Base-by-base conservation (phyloP, 1,140 invertebrate species). In the Nylanderia fulva region DNA sequence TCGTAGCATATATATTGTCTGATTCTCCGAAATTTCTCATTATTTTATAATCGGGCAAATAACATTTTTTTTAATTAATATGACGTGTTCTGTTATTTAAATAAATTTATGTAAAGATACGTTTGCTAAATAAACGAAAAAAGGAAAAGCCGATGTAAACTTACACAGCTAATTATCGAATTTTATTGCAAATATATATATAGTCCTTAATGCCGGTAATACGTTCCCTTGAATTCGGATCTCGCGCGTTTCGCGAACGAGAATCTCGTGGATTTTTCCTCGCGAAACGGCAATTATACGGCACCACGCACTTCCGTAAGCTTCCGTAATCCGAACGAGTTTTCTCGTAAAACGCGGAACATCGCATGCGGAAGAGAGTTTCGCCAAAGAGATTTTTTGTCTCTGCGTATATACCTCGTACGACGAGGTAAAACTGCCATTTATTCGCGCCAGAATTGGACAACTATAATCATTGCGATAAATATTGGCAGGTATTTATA, bases 251-350 rank as follows among this genome's bases (percentile, higher is more conserved):
- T 33, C n/a, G 11, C 7, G 42, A 13, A 21, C 21, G 54, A 63
- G 36, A 33, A 29, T 61, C 8, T 54, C 33, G 29, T 36, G 63
- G 21, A 42, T 54, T 68, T 68, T 79, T 79, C 11, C 29, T 13
- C 15, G 29, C 61, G 45, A 39, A 54, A n/a, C 33, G 33, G 21
- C 68, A 33, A 54, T 79, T 79, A 79, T 21, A 48, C 39, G 36
- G 18, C 18, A 29, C 29, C 29, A 79, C 45, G 63, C 76, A 54
- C 48, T 79, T 79, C 33, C 45, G 76, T 68, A 69, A 79, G 45
- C 63, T 66, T 56, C n/a, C 63, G 63, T 79, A 79, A 79, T 79
- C 76, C 45, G 45, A 29, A 52, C 76, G 63, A 69, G 45, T 79
- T 42, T n/a, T 39, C 76, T 39, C 76, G 60, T 68, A 69, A 79